Conservation (phyloP, 2,888 invertebrate genomes). For the Mythimna vitellina region DNA sequence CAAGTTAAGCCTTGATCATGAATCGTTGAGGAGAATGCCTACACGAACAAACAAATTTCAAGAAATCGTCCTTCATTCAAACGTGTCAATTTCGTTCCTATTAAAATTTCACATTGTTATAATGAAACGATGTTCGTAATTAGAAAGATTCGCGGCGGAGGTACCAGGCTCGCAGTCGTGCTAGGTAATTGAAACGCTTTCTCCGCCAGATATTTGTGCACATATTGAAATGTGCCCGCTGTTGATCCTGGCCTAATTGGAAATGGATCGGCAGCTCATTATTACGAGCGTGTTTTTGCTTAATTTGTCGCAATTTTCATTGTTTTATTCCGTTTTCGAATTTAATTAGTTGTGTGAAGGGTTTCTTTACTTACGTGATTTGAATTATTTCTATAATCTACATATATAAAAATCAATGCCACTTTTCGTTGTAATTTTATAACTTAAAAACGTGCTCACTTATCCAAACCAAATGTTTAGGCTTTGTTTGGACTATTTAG, state of each 20-base stretch:
- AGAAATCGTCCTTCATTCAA: conserved; percentile 20
- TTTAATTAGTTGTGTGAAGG: conserved; percentile 40
- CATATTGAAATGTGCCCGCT: conserved; percentile 55
- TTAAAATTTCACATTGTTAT: conserved; percentile 48
- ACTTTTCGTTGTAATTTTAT: too few relatives aligned
- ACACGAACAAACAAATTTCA: not conserved
- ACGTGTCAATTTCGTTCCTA: conserved; percentile 30
- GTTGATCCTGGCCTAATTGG: conserved; percentile 65
- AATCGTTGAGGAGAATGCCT: conserved; percentile 6
- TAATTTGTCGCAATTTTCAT: conserved; percentile 49
- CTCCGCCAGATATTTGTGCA: conserved; percentile 61
- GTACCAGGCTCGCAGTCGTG: conserved; percentile 68
- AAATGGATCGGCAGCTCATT: conserved; percentile 62
- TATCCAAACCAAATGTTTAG: too few relatives aligned
- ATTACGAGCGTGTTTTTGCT: conserved; percentile 53
- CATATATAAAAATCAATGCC: too few relatives aligned
- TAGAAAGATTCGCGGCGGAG: conserved; percentile 45
- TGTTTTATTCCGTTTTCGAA: conserved; percentile 38
- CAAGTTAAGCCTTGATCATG: not conserved
- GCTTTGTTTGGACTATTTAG: too few relatives aligned
- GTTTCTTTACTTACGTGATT: conserved; percentile 21
- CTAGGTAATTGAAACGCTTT: conserved; percentile 72
- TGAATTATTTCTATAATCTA: not conserved
- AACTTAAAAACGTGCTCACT: too few relatives aligned
- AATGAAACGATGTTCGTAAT: conserved; percentile 45